These are phyloP conservation scores for Urocyon cinereoargenteus DNA, from an alignment of 2,797 vertebrate genomes.

Conservation along the genomic window DNA sequence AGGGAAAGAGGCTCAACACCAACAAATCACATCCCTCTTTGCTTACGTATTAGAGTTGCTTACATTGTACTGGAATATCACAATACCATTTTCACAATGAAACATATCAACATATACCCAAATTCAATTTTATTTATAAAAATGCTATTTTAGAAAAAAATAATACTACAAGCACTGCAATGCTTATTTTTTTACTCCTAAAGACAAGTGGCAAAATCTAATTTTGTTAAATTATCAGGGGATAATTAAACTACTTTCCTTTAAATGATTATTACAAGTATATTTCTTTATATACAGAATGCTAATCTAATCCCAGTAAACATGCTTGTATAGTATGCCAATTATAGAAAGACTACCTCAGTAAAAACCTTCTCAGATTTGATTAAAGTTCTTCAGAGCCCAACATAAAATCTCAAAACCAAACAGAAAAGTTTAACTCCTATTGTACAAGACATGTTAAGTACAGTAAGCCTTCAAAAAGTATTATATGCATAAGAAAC, in stretches of 20 bases:
- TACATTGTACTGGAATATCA: slow-evolving; percentile 54
- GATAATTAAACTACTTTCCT: not conserved
- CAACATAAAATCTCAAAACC: slow-evolving; percentile 34
- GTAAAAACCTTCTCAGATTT: slow-evolving; percentile 42
- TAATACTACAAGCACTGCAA: slow-evolving; percentile 20
- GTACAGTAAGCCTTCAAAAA: slow-evolving; percentile 39
- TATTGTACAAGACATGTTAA: not conserved
- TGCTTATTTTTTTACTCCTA: slow-evolving; percentile 24
- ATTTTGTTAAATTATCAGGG: slow-evolving; percentile 30
- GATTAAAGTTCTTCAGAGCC: slow-evolving; percentile 18
- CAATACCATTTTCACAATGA: slow-evolving; percentile 38
- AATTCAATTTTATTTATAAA: slow-evolving; percentile 61
- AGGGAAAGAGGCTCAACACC: slow-evolving; percentile 62
- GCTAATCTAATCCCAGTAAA: not conserved
- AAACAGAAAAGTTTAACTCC: slow-evolving; percentile 1
- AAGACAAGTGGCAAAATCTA: slow-evolving; percentile 33
- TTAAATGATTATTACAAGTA: not conserved
- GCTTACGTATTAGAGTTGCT: slow-evolving; percentile 41
- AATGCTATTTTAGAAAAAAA: not conserved
- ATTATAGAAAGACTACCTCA: slow-evolving; percentile 14
- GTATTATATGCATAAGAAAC: slow-evolving; percentile 27
- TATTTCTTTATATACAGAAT: slow-evolving; percentile 9
- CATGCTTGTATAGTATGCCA: not conserved
- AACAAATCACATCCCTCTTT: slow-evolving; percentile 47
- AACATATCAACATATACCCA: not conserved